Conservation (phyloP, 2,888 invertebrate genomes). For the Teleiodes luculella region DNA sequence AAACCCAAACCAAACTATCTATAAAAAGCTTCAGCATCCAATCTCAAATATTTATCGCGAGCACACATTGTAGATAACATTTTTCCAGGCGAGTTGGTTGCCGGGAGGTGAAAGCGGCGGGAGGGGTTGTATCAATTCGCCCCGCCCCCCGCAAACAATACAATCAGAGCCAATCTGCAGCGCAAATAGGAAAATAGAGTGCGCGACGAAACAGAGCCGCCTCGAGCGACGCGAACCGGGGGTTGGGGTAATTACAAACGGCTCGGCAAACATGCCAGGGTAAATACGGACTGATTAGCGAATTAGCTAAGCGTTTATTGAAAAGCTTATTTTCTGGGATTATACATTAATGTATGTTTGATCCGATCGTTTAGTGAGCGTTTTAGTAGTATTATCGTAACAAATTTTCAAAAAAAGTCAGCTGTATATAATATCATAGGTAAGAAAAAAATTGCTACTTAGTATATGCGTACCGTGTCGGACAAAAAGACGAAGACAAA, state of each 20-base stretch:
- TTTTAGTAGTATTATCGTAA: too few species aligned
- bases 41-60: constrained; percentile 68
- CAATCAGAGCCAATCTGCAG: constrained; percentile 78
- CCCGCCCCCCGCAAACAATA: constrained; percentile 66
- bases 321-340: neutral
- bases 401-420: too few species aligned
- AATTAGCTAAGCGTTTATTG: constrained; percentile 6
- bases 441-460: too few species aligned
- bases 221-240: constrained; percentile 21
- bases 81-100: constrained; percentile 62
- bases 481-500: too few species aligned
- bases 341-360: too few species aligned
- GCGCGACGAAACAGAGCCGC: constrained; percentile 66
- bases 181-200: constrained; percentile 79
- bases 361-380: too few species aligned
- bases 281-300: constrained; percentile 17
- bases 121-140: constrained; percentile 52
- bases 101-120: constrained; percentile 26
- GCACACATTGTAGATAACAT: constrained; percentile 63
- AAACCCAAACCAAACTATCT: constrained; percentile 23
- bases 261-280: constrained; percentile 1
- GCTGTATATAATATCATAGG: too few species aligned
- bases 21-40: constrained; percentile 52
- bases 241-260: neutral
- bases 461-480: too few species aligned